Conservation (phyloP, 2,888 invertebrate genomes). For the Resseliella maxima region DNA sequence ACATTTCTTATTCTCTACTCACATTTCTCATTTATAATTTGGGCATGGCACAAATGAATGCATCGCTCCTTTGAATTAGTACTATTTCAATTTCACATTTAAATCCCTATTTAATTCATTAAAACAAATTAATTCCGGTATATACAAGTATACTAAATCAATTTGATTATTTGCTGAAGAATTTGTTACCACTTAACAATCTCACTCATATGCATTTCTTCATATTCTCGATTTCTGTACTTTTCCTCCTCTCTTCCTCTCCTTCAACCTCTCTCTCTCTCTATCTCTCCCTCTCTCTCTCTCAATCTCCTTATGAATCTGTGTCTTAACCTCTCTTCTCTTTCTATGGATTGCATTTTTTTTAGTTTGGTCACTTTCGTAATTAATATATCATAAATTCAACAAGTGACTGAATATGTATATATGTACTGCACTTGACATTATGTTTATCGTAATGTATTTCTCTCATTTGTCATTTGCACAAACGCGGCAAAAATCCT, state of each 20-base stretch:
- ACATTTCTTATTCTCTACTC: no score
- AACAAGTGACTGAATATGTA: slow-evolving; percentile 3
- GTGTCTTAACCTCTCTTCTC: not conserved
- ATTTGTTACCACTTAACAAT: no score
- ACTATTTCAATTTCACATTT: slow-evolving; percentile 18
- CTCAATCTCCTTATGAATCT: no score
- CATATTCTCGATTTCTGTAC: no score
- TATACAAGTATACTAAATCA: not conserved
- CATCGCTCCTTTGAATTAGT: not conserved
- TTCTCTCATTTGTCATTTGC: no score
- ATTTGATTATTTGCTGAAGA: not conserved
- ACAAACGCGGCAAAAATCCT: no score
- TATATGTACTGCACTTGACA: not conserved
- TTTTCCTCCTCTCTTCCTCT: not conserved
- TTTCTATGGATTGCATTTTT: not conserved
- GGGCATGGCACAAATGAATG: not conserved
- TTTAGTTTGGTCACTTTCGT: not conserved
- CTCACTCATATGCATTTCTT: not conserved
- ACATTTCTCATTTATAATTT: not conserved
- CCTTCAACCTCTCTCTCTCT: not conserved
- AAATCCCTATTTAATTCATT: slow-evolving; percentile 30
- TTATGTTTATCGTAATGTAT: not conserved
- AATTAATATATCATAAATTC: slow-evolving; percentile 16
- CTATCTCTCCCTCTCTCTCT: not conserved
- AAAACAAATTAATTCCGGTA: slow-evolving; percentile 4